Base-by-base conservation (phyloP, 2,797 vertebrate genomes). In the Phalanger gymnotis region DNA sequence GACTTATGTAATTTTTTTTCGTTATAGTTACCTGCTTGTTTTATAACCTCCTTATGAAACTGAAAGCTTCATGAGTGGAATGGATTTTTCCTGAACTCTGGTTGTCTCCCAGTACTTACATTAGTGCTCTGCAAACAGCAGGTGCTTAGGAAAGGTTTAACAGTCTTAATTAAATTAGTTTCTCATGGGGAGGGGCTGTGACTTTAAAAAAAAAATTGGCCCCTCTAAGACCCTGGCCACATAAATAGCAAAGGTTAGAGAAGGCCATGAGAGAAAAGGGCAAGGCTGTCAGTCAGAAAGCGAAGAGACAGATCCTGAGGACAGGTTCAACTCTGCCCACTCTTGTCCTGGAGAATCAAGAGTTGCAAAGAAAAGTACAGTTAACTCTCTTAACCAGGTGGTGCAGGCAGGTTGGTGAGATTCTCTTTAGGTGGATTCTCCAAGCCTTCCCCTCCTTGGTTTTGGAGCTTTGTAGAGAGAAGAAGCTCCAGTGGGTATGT, bases 291-390 rank as follows among this genome's bases (percentile, higher is more conserved):
- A 96, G 96, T 87, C 89, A 14, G 90, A 94, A 94, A 95, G 97
- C 97, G 90, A 97, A 95, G 92, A 97, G 96, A 96, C 97, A 97
- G 97, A 96, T 97, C 28, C 34, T 27, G 89, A 28, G 90, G 40
- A 19, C 27, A 90, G 52, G 31, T 31, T 30, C 53, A 54, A 10
- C 90, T 90, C 97, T 97, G 90, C 95, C 96, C 96, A 95, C 92
- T 96, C 96, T 93, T 97, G 97, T 93, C 98, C 97, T 97, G 97
- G 98, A 97, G 95, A 97, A 96, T 97, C 96, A 97, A 97, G 94
- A 95, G 96, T 97, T 97, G 97, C 95, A 97, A 94, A 90, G 31
- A 81, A 97, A 95, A 98, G 93, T 95, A 92, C 94, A 94, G 30
- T 54, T 53, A 34, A 54, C 90, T 90, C 52, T 34, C 66, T 73